Conservation (phyloP, 1,140 invertebrate genomes). For the Hycleus phaleratus region DNA sequence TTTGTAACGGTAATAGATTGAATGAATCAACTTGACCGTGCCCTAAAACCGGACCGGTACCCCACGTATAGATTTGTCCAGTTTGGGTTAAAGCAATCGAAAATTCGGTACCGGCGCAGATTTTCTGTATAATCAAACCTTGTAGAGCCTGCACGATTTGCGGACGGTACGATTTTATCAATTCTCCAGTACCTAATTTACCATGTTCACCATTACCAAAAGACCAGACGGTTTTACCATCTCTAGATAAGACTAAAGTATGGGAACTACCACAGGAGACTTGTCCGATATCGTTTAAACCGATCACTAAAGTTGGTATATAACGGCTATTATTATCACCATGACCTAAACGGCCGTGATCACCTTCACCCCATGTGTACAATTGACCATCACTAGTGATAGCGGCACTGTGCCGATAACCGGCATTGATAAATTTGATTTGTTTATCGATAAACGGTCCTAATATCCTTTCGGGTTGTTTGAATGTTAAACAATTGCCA, state of each 20-base stretch:
- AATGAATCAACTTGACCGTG: slow-evolving; percentile 50
- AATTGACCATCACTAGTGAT: slow-evolving; percentile 49
- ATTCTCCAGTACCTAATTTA: slow-evolving; percentile 55
- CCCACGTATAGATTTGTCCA: slow-evolving; percentile 56
- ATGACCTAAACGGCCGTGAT: slow-evolving; percentile 54
- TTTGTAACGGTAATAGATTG: slow-evolving; percentile 43
- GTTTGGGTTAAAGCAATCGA: slow-evolving; percentile 53
- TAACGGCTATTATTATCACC: slow-evolving; percentile 47
- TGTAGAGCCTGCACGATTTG: slow-evolving; percentile 56
- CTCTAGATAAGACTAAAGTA: slow-evolving; percentile 53
- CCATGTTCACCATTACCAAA: slow-evolving; percentile 57
- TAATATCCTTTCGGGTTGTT: slow-evolving; percentile 46
- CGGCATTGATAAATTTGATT: slow-evolving; percentile 51
- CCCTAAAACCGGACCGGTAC: slow-evolving; percentile 53
- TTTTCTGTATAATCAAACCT: slow-evolving; percentile 51
- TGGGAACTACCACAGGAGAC: slow-evolving; percentile 59
- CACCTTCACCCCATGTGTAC: slow-evolving; percentile 59
- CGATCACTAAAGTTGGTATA: slow-evolving; percentile 51
- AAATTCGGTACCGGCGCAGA: slow-evolving; percentile 53
- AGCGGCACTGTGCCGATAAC: slow-evolving; percentile 55
- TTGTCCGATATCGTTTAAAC: slow-evolving; percentile 50
- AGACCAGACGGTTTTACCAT: slow-evolving; percentile 59
- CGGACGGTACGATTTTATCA: slow-evolving; percentile 50
- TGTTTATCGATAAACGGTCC: slow-evolving; percentile 45
- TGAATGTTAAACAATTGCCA: slow-evolving; percentile 50